Conservation (phyloP, 2,888 invertebrate genomes). For the Leucophora obtusa region DNA sequence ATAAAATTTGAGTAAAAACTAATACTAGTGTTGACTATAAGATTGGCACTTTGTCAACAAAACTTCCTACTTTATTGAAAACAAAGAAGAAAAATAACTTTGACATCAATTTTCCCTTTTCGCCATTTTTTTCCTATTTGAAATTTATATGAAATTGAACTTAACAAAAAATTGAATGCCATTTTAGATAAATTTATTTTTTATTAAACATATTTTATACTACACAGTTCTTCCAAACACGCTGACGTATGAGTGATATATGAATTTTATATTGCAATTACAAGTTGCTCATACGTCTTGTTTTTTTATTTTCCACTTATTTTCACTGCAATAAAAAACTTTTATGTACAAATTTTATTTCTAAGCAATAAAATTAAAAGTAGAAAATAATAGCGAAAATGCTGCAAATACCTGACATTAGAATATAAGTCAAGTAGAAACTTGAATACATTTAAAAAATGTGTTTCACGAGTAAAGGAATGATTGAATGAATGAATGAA, state of each 20-base stretch:
- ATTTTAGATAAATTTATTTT: too few relatives aligned
- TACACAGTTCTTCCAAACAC: not conserved
- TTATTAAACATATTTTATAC: too few relatives aligned
- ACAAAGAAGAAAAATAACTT: too few relatives aligned
- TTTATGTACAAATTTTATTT: conserved; percentile 1
- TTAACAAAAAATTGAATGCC: too few relatives aligned
- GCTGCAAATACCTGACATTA: conserved; percentile 18
- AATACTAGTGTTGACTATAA: too few relatives aligned
- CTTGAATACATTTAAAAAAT: conserved; percentile 21
- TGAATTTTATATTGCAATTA: conserved; percentile 36
- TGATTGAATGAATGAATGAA: too few relatives aligned
- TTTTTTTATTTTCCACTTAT: not conserved
- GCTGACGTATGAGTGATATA: conserved; percentile 46
- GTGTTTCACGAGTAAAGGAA: not conserved
- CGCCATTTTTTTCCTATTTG: too few relatives aligned
- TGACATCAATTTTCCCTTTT: too few relatives aligned
- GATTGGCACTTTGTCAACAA: too few relatives aligned
- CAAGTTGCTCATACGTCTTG: conserved; percentile 39
- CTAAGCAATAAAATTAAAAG: conserved; percentile 9
- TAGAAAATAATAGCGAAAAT: not conserved
- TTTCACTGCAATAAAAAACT: not conserved
- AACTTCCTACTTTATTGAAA: too few relatives aligned
- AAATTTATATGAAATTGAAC: too few relatives aligned
- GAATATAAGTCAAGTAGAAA: conserved; percentile 36
- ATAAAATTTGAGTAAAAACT: too few relatives aligned